phyloP scores from a whole-genome alignment of 2,888 invertebrate genomes.

The Colostygia pectinataria region DNA sequence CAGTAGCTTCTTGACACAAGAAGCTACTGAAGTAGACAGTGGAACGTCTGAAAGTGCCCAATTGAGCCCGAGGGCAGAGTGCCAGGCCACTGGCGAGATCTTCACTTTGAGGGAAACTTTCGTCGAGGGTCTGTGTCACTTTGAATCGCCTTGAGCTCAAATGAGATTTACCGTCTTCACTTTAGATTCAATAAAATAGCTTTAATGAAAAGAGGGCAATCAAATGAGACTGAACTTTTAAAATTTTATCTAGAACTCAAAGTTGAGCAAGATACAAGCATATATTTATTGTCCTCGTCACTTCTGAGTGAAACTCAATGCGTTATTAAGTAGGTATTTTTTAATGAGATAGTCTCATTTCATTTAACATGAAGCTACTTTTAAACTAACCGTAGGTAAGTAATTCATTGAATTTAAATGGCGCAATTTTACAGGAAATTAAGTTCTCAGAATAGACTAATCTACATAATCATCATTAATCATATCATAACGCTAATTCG shows the following conservation, averaged over 20 bases:
- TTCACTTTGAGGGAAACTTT: constrained; percentile 48
- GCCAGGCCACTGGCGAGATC: constrained; percentile 38
- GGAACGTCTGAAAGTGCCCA: constrained; percentile 32
- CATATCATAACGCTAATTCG: neutral
- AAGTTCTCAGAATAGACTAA: neutral
- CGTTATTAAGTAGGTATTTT: neutral
- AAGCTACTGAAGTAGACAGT: constrained; percentile 28
- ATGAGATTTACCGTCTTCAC: neutral
- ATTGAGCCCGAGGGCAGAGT: constrained; percentile 37
- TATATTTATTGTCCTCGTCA: too few relatives aligned
- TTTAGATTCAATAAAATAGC: constrained; percentile 3
- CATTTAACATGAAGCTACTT: neutral
- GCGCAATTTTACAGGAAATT: neutral
- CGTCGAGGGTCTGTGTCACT: constrained; percentile 9
- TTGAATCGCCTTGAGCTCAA: neutral
- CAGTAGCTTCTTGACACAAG: too few relatives aligned
- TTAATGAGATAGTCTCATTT: too few relatives aligned
- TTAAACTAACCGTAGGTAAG: too few relatives aligned
- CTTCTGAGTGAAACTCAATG: neutral
- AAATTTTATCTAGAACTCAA: too few relatives aligned
- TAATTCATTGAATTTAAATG: neutral
- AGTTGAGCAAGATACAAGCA: too few relatives aligned
- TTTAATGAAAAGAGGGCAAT: neutral
- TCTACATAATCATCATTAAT: constrained; percentile 9
- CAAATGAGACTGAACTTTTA: too few relatives aligned